A percentile compares a stretch with the other conserved stretches of the same genome.
phyloP scores from a whole-genome alignment of 2,888 invertebrate genomes.

The Nomada hirtipes region DNA sequence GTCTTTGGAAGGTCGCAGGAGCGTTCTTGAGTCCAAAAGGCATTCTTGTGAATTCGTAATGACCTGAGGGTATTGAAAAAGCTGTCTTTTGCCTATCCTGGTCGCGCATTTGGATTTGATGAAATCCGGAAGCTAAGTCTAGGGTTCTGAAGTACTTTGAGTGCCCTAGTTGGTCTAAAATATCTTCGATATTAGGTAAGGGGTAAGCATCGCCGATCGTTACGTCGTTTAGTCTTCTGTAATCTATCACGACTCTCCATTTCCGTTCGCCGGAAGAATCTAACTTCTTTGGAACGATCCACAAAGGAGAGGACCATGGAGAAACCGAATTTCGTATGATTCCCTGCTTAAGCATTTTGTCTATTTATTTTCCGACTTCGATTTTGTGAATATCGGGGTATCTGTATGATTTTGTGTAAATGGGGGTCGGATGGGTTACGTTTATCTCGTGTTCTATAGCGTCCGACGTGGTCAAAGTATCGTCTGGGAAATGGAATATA shows the following conservation, averaged over 20 bases:
- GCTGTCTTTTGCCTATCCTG: too few species aligned
- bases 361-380: conserved; percentile 5
- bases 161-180: too few species aligned
- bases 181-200: too few species aligned
- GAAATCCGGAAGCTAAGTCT: too few species aligned
- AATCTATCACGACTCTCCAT: too few species aligned
- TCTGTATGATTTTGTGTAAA: conserved; percentile 9
- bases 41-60: conserved; percentile 11
- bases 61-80: neutral
- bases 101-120: too few species aligned
- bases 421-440: neutral
- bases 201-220: too few species aligned
- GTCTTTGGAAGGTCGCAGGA: conserved; percentile 8
- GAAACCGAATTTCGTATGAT: neutral
- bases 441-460: conserved; percentile 21
- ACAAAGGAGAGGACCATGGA: conserved; percentile 3
- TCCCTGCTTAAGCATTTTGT: neutral
- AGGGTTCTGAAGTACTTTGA: too few species aligned
- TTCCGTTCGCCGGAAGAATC: too few species aligned
- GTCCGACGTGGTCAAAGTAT: neutral
- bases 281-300: neutral
- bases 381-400: neutral
- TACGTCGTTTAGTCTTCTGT: too few species aligned
- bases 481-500: conserved; percentile 13
- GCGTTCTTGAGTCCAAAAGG: conserved; percentile 10